These are phyloP conservation scores for Cepaea nemoralis DNA, from an alignment of 1,140 invertebrate species.

Conservation along the genomic window DNA sequence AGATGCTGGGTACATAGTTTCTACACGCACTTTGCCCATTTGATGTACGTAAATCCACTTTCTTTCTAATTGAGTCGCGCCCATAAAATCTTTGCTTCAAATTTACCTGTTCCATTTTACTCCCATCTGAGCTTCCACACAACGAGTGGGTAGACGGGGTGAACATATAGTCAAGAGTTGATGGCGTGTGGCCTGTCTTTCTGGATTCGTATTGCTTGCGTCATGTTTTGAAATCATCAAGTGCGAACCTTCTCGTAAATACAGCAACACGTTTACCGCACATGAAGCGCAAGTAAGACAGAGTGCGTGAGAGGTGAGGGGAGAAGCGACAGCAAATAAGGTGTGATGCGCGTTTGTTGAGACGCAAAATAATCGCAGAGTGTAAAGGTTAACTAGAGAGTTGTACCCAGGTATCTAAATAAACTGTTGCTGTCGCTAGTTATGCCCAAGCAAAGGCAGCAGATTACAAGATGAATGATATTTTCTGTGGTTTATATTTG, in stretches of 20 bases:
- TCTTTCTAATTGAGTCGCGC: not conserved
- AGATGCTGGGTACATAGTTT: too few relatives aligned
- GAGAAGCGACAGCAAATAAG: too few relatives aligned
- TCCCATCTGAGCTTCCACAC: too few relatives aligned
- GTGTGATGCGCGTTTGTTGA: too few relatives aligned
- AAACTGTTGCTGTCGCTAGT: too few relatives aligned
- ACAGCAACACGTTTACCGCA: not conserved
- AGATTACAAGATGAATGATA: too few relatives aligned
- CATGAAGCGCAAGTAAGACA: not conserved
- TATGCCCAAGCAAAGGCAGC: too few relatives aligned
- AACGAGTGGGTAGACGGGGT: not conserved
- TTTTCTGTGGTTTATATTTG: too few relatives aligned
- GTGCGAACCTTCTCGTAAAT: not conserved
- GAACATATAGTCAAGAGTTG: not conserved
- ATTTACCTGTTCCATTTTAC: not conserved
- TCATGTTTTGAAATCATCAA: not conserved
- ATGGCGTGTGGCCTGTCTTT: not conserved
- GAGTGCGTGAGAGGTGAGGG: not conserved
- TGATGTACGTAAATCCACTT: conserved; percentile 12
- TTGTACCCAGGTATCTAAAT: too few relatives aligned
- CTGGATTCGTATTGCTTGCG: not conserved
- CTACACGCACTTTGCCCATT: not conserved
- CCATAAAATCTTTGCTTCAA: not conserved
- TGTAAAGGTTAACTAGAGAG: too few relatives aligned
- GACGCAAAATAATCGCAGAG: too few relatives aligned